Evolutionary conservation across 2,888 invertebrate species (phyloP).

Genomic region (Trimorus sp.): DNA sequence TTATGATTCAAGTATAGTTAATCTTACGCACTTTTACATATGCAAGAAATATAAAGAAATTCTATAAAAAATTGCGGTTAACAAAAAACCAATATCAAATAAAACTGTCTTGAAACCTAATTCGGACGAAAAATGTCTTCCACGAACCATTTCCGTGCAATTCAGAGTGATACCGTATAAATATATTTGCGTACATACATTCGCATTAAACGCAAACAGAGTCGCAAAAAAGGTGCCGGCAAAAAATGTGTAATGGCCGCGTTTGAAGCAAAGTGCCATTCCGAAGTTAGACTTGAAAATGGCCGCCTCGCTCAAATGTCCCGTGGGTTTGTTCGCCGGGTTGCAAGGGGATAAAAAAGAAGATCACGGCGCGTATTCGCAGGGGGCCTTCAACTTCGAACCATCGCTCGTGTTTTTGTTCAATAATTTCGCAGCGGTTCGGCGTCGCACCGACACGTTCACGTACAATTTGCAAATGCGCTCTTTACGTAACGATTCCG

Average conservation of each 20-base stretch:
- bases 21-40: too few species aligned
- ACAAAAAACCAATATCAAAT: neutral
- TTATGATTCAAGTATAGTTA: too few species aligned
- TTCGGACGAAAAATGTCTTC: neutral
- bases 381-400: constrained; percentile 38
- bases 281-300: constrained; percentile 61
- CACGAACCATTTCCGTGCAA: too few species aligned
- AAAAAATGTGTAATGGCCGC: constrained; percentile 56
- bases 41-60: too few species aligned
- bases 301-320: constrained; percentile 53
- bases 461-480: too few species aligned
- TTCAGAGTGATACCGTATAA: neutral
- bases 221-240: constrained; percentile 39
- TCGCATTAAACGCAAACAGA: constrained; percentile 37
- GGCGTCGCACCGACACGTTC: neutral
- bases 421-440: constrained; percentile 21
- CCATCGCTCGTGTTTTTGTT: constrained; percentile 20
- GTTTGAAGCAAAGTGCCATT: constrained; percentile 60
- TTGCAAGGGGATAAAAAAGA: constrained; percentile 45
- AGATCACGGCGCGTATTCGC: constrained; percentile 35
- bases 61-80: too few species aligned
- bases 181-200: constrained; percentile 11
- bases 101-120: neutral
- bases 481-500: neutral
- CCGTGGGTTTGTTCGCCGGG: constrained; percentile 41